Evolutionary conservation across 2,888 invertebrate genomes (phyloP), one percentile per base, ranked within the genome.

Genomic region (Yponomeuta cagnagella): DNA sequence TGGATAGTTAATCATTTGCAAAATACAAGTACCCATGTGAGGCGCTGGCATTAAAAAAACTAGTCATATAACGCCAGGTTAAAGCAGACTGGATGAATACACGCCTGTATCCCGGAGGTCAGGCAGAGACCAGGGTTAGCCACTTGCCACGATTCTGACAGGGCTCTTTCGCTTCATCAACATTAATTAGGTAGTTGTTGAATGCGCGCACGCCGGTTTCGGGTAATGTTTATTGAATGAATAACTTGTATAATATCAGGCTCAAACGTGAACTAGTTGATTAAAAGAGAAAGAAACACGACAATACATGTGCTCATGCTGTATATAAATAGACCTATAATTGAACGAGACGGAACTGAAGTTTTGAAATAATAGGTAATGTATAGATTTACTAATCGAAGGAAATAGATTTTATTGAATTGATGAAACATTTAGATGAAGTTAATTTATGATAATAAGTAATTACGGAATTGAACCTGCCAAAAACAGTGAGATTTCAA

Each of bases 301-400:
- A 89, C 89, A 89, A 89, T 89, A 89, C 87, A 82, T 23, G 70
- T 84, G 87, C 88, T 89, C 86, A 85, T 77, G 75, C 76, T 87
- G 87, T 89, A 88, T 76, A 88, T 89, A 87, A 48, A 43, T 23
- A 68, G 52, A 58, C 52, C 52, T 68, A 68, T 8, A 43, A 43
- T 33, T 79, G 79, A 79, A 85, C 79, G 77, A 79, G 73, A 76
- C 72, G 77, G 83, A 80, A 85, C 82, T 85, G 82, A 84, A 72
- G 77, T 79, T 77, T 43, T 74, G 75, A 58, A 5, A 5, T 58
- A 58, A 58, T 15, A 58, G 15, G 15, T 58, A 58, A 58, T 15
- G 15, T 58, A 71, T 71, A 73, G 71, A 48, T 63, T 30, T 31
- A 58, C 69, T 58, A 69, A 15, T 23, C 23, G 37, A 15, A 48